Percentiles rank a stretch among this genome's conserved stretches.
Evolutionary conservation across 2,113 vertebrate species (phyloP).

Genomic region (Vireo altiloquus): DNA sequence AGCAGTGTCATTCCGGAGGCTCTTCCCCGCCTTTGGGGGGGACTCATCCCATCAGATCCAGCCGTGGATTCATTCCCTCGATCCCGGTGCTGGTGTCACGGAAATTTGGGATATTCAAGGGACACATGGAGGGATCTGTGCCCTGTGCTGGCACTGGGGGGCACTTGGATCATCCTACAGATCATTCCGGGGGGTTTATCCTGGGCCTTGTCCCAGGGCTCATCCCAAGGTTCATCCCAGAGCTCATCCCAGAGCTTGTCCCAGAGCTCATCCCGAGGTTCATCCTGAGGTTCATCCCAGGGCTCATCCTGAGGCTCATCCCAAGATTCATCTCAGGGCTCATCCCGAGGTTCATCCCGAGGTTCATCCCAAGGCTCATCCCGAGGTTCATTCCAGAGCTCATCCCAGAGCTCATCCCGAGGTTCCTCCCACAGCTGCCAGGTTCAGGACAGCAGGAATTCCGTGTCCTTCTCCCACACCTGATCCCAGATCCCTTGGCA

Average conservation of each 20-base stretch:
- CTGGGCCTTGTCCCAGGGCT: fast-evolving
- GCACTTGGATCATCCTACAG: not conserved
- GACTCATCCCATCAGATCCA: not conserved
- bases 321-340: fast-evolving
- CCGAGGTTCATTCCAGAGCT: not conserved
- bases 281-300: fast-evolving
- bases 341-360: fast-evolving
- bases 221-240: fast-evolving
- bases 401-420: not conserved
- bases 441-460: not conserved
- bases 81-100: not conserved
- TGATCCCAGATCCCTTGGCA: not conserved
- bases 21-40: fast-evolving
- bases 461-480: not conserved
- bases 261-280: not conserved
- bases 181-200: fast-evolving
- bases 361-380: not conserved
- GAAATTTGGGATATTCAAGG: not conserved
- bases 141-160: not conserved
- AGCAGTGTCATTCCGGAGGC: not conserved
- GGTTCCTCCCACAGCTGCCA: fast-evolving
- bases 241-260: fast-evolving
- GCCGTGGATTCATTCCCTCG: fast-evolving
- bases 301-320: fast-evolving
- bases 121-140: fast-evolving